Percentiles rank a stretch among this genome's conserved stretches.
These are phyloP conservation scores for Danio jaintianensis DNA, from an alignment of 2,797 vertebrate genomes.

Conservation along the genomic window DNA sequence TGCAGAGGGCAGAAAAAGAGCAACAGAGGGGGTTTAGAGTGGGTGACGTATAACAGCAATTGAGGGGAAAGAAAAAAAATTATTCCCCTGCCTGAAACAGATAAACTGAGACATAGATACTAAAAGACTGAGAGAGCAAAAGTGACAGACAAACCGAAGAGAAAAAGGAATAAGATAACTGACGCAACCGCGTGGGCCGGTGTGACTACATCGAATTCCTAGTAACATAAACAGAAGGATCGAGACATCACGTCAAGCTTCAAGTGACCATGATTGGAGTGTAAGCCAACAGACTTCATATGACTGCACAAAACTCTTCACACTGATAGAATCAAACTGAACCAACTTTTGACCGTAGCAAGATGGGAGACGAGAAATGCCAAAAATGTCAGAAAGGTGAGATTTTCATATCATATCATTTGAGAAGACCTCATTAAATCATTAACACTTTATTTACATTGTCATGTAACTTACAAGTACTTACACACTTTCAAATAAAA, in stretches of 20 bases:
- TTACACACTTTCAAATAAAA: too few relatives aligned
- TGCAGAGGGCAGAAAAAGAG: slow-evolving; percentile 1
- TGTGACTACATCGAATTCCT: not conserved
- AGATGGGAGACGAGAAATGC: not conserved
- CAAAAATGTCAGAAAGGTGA: slow-evolving; percentile 22
- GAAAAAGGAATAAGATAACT: not conserved
- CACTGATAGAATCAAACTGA: not conserved
- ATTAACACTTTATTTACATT: too few relatives aligned
- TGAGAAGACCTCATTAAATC: not conserved
- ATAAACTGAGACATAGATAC: not conserved
- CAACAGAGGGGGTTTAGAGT: slow-evolving; percentile 27
- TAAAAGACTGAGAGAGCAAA: not conserved
- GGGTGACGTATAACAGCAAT: slow-evolving; percentile 10
- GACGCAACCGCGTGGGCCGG: not conserved
- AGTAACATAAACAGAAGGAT: not conserved
- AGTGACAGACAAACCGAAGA: not conserved
- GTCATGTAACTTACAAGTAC: too few relatives aligned
- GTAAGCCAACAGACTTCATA: not conserved
- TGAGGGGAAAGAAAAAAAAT: slow-evolving; percentile 16
- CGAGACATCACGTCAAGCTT: not conserved
- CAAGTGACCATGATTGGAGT: not conserved
- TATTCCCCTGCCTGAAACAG: not conserved
- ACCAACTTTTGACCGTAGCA: not conserved
- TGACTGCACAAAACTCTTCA: not conserved
- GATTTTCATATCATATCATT: not conserved